Evolutionary conservation across 2,113 vertebrate genomes (phyloP), one percentile per base, ranked within the genome.

Genomic region (Ia io): DNA sequence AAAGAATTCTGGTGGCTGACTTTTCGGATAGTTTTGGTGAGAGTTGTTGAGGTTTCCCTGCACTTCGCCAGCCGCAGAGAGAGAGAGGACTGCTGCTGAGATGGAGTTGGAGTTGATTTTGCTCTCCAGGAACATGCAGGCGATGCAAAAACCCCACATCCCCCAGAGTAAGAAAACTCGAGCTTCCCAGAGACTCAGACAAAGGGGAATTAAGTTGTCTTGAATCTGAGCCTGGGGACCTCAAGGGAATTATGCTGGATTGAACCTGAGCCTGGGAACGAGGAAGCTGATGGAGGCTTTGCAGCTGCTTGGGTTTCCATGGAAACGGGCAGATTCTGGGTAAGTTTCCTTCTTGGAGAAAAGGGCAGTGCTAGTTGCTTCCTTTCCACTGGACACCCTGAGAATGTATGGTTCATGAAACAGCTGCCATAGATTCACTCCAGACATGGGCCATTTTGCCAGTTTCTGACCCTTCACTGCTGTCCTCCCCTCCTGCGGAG

Each of bases 301-400:
- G 69, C 42, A 80, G 79, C 22, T 83, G 84, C 65, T 84, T 89
- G 37, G 59, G 67, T 97, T 76, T 96, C 87, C 32, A 90, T 92
- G 94, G 94, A 95, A 90, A 97, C 1, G 0, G 22, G 23, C 18
- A 79, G 63, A 85, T 73, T 87, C 65, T 71, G 76, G 79, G 51
- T 53, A 94, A 82, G 17, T 84, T 84, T 93, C 35, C 37, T 87
- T 93, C 69, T 63, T 69, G 67, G n/a, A 47, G 17, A 79, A 77
- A 77, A 92, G 67, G 74, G 65, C 59, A 51, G 9, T 37, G 44
- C 42, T 85, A 88, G n/a, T 69, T 61, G 49, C 8, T 71, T 89
- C 61, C 28, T 83, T 78, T 89, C 30, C 40, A 63, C 12, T 79
- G 79, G 76, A 71, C 5, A 8, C 35, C 13, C 32, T 73, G 5